Conservation (phyloP, 1,140 invertebrate genomes). For the Mizuhopecten yessoensis region DNA sequence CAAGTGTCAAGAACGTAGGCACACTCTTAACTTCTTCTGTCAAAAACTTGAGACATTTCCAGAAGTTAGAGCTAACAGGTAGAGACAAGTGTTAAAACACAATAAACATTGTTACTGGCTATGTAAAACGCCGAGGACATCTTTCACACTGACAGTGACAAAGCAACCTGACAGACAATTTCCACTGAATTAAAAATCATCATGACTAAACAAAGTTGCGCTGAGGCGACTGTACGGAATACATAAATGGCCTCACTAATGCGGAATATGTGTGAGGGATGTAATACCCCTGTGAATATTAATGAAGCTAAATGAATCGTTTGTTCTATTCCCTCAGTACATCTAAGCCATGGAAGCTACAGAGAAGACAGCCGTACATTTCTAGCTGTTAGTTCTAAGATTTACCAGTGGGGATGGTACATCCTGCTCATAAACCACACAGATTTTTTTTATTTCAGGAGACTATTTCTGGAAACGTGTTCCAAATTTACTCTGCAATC, state of each 20-base stretch:
- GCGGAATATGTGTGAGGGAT: background rate
- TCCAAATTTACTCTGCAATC: background rate
- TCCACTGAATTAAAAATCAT: background rate
- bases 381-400: background rate
- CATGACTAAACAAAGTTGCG: background rate
- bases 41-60: background rate
- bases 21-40: background rate
- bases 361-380: background rate
- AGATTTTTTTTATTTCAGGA: background rate
- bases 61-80: background rate
- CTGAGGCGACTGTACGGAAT: background rate
- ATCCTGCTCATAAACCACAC: background rate
- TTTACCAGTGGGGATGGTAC: background rate
- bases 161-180: constrained; percentile 14
- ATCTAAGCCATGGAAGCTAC: background rate
- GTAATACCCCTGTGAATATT: background rate
- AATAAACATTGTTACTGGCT: background rate
- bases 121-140: background rate
- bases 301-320: background rate
- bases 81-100: background rate
- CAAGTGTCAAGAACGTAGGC: background rate
- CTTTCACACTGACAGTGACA: background rate
- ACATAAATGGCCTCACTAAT: background rate
- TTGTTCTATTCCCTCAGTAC: background rate
- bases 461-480: background rate